Evolutionary conservation across 1,140 invertebrate species (phyloP).

Genomic region (Drosophila miranda): DNA sequence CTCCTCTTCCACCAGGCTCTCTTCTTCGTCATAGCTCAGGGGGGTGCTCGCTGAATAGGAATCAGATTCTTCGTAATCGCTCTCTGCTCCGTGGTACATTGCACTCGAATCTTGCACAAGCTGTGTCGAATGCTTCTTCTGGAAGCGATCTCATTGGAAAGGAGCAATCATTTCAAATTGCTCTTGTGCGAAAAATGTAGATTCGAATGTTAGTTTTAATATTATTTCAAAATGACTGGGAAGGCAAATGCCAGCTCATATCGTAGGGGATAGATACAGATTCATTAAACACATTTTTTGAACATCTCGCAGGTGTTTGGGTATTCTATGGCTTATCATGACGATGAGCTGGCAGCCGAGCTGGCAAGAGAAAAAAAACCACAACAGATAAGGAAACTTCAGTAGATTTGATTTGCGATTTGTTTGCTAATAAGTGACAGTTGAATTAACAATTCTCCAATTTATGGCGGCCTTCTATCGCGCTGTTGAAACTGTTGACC

Average conservation of each 20-base stretch:
- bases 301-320: slow-evolving; percentile 25
- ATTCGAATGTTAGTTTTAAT: too few relatives aligned
- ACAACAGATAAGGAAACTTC: slow-evolving; percentile 26
- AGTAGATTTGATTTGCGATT: slow-evolving; percentile 41
- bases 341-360: slow-evolving; percentile 12
- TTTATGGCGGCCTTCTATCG: slow-evolving; percentile 24
- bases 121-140: neutral
- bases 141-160: slow-evolving; percentile 18
- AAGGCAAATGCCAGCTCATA: too few relatives aligned
- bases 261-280: too few relatives aligned
- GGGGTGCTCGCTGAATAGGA: too few relatives aligned
- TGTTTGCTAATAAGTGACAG: slow-evolving; percentile 32
- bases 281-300: slow-evolving; percentile 12
- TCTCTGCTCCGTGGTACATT: slow-evolving; percentile 20
- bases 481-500: slow-evolving; percentile 8
- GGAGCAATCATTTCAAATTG: neutral
- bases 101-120: slow-evolving; percentile 6
- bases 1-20: neutral
- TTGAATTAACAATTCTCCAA: slow-evolving; percentile 44
- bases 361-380: neutral
- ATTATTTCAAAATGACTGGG: too few relatives aligned
- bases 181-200: neutral
- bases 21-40: too few relatives aligned
- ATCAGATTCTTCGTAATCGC: too few relatives aligned
- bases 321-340: slow-evolving; percentile 17